Percentiles rank a stretch among this genome's conserved stretches.
phyloP scores from a whole-genome alignment of 2,797 vertebrate genomes.

The Buphagus erythrorhynchus region DNA sequence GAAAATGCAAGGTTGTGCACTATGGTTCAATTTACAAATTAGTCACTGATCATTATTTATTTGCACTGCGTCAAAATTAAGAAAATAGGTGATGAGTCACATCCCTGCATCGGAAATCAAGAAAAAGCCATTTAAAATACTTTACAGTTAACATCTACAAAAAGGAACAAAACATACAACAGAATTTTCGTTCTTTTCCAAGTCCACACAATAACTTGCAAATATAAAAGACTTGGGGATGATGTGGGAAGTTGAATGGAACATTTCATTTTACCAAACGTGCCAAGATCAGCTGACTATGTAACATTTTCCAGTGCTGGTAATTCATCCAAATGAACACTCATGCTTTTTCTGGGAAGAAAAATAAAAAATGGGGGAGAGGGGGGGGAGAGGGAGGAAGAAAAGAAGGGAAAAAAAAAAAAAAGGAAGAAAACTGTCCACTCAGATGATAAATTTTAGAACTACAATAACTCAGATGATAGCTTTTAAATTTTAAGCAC shows the following conservation, averaged over 20 bases:
- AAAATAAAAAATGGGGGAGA: neutral
- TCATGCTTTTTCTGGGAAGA: neutral
- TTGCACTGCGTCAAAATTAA: neutral
- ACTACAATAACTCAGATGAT: neutral
- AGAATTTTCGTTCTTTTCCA: slow-evolving; percentile 1
- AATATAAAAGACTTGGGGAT: neutral
- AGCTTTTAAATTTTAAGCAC: slow-evolving; percentile 20
- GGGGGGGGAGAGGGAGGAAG: fast-evolving
- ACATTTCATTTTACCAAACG: neutral
- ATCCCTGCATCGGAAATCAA: neutral
- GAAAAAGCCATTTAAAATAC: neutral
- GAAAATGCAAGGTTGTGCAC: neutral
- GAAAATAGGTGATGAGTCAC: neutral
- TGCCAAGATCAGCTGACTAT: neutral
- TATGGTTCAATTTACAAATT: neutral
- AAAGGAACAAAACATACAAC: neutral
- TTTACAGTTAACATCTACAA: neutral
- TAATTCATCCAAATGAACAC: neutral
- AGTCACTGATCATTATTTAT: neutral
- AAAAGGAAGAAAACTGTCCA: neutral
- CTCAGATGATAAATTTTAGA: neutral
- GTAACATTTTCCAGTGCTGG: neutral
- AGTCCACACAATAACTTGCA: neutral
- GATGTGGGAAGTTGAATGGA: neutral
- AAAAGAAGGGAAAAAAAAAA: fast-evolving